These are phyloP conservation scores for Vicugna pacos DNA, from an alignment of 2,113 vertebrate species.

Conservation along the genomic window DNA sequence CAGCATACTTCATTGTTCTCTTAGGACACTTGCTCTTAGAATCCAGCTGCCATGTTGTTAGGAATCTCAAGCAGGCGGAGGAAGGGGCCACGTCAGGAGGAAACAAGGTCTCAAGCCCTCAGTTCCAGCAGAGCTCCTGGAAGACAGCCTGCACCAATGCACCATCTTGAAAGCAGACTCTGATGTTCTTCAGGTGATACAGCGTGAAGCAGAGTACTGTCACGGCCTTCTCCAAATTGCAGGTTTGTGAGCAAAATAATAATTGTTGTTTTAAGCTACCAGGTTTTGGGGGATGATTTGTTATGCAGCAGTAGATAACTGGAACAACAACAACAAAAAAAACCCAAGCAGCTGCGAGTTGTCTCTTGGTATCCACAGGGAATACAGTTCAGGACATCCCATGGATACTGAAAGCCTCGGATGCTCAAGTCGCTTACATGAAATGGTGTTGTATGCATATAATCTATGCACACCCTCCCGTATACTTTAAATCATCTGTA, in stretches of 20 bases:
- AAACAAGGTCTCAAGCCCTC: neutral
- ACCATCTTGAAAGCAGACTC: too few relatives aligned
- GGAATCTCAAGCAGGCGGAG: neutral
- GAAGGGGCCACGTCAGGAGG: neutral
- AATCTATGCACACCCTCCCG: neutral
- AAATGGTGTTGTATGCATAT: neutral
- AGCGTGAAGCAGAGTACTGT: accelerated
- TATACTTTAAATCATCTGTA: neutral
- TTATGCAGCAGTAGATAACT: neutral
- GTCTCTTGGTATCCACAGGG: neutral
- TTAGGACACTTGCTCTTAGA: neutral
- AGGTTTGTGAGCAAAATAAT: neutral
- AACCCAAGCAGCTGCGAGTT: neutral
- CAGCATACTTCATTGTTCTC: neutral
- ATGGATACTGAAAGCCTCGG: neutral
- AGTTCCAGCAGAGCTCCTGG: neutral
- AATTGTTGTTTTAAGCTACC: neutral
- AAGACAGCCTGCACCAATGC: accelerated
- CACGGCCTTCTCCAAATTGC: neutral
- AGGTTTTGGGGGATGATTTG: neutral
- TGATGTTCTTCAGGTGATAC: neutral
- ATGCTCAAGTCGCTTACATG: neutral
- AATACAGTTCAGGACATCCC: neutral
- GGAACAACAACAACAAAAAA: neutral
- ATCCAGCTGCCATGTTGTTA: neutral